A percentile compares a stretch with the other conserved stretches of the same genome.
Evolutionary conservation across 2,113 vertebrate genomes (phyloP).

Genomic region (Tursiops truncatus): DNA sequence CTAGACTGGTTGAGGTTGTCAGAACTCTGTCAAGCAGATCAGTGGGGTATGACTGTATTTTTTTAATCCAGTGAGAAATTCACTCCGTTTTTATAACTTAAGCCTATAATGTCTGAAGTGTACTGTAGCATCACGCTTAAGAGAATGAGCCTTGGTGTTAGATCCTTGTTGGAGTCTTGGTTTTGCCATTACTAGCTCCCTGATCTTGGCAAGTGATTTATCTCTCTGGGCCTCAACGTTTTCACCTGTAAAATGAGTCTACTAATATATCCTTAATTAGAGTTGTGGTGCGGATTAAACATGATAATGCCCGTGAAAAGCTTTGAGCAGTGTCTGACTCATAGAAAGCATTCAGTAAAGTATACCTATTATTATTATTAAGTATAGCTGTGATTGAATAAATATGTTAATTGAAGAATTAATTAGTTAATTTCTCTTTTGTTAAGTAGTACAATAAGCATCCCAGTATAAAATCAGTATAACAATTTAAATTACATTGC

Average conservation of each 20-base stretch:
- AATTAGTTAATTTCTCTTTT: constrained; percentile 41
- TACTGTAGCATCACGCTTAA: background rate
- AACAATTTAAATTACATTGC: constrained; percentile 30
- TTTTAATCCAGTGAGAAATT: background rate
- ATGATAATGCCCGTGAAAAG: background rate
- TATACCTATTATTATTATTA: constrained; percentile 5
- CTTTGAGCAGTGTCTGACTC: background rate
- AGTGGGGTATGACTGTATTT: background rate
- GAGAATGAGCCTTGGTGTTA: background rate
- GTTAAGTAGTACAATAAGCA: background rate
- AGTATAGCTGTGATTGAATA: background rate
- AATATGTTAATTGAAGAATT: constrained; percentile 43
- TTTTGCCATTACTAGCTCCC: background rate
- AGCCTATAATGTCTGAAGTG: background rate
- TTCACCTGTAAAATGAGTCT: background rate
- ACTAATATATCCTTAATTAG: background rate
- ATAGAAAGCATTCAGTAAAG: background rate
- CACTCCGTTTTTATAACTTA: background rate
- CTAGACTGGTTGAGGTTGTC: background rate
- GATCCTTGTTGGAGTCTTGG: background rate
- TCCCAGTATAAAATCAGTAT: constrained; percentile 21
- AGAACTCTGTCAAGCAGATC: background rate
- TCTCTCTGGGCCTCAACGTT: background rate
- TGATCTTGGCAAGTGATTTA: background rate
- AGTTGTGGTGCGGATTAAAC: background rate